These are phyloP conservation scores for Climacteris rufus DNA, from an alignment of 2,113 vertebrate species.

Conservation along the genomic window DNA sequence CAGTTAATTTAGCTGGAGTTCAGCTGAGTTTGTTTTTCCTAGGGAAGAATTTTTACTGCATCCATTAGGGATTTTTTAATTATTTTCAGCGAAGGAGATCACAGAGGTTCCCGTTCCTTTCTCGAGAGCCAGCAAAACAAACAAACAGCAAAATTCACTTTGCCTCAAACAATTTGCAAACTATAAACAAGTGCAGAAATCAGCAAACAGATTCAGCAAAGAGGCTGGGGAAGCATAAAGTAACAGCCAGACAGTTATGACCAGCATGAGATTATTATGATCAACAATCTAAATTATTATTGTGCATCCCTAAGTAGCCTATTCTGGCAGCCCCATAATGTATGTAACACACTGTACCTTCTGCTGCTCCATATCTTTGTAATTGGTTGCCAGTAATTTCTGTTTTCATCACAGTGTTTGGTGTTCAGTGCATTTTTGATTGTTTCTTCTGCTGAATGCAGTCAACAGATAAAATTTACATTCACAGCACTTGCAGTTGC, in stretches of 20 bases:
- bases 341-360: constrained; percentile 7
- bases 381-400: constrained; percentile 26
- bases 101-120: neutral
- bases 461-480: neutral
- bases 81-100: neutral
- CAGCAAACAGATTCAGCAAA: neutral
- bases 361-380: constrained; percentile 10
- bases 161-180: neutral
- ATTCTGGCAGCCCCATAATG: constrained; percentile 12
- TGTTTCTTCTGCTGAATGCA: neutral
- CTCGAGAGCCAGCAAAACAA: neutral
- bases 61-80: neutral
- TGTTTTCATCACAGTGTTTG: neutral
- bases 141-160: constrained; percentile 7
- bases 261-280: constrained; percentile 26
- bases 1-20: constrained; percentile 7
- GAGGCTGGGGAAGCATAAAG: constrained; percentile 37
- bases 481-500: neutral
- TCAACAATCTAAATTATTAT: constrained; percentile 51
- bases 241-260: constrained; percentile 29
- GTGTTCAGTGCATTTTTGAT: neutral
- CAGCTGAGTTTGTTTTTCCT: constrained; percentile 1
- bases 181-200: neutral
- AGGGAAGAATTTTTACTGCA: neutral
- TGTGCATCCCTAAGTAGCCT: constrained; percentile 30